Evolutionary conservation across 2,113 vertebrate species (phyloP), one percentile per base, ranked within the genome.

Genomic region (Alaudala cheleensis): DNA sequence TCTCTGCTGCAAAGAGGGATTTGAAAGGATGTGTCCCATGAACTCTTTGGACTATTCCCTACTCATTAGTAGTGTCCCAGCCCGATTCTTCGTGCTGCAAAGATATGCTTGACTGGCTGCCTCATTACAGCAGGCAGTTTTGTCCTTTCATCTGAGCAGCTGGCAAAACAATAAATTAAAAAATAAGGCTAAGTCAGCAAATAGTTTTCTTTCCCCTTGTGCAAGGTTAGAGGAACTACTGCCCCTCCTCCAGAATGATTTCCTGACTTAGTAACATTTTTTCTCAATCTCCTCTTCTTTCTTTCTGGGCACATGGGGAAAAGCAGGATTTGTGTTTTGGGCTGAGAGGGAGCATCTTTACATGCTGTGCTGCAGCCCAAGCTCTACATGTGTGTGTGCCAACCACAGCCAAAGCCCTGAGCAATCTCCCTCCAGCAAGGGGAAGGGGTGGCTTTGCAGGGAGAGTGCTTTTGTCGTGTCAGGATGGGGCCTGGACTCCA

Each of bases 101-200:
- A 85, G 64, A 42, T 74, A 71, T 44, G 79, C 62, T 84, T 90
- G 82, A 80, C 64, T 62, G 51, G 37, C 74, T 72, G 64, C 78
- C 84, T 91, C 66, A 47, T 95, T 95, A 95, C 33, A 85, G 70
- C 70, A 94, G 89, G 33, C 92, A 91, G 89, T 77, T 94, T 54
- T 86, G 76, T 93, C 82, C 88, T 96, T 95, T 94, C 71, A 94
- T 95, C 74, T 34, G 31, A 90, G 88, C 93, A 97, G 93, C 88
- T 96, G 90, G 88, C 90, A 90, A 94, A 96, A 96, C 93, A 96
- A 94, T 94, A 94, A 78, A 95, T 91, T 70, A 57, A 87, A 86
- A 95, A 91, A 82, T 85, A 72, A 77, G 78, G 44, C 56, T 18
- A 83, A 92, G 72, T 97, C 95, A 97, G 95, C 95, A 92, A 86